phyloP scores from a whole-genome alignment of 1,140 invertebrate species.

The Penaeus indicus region DNA sequence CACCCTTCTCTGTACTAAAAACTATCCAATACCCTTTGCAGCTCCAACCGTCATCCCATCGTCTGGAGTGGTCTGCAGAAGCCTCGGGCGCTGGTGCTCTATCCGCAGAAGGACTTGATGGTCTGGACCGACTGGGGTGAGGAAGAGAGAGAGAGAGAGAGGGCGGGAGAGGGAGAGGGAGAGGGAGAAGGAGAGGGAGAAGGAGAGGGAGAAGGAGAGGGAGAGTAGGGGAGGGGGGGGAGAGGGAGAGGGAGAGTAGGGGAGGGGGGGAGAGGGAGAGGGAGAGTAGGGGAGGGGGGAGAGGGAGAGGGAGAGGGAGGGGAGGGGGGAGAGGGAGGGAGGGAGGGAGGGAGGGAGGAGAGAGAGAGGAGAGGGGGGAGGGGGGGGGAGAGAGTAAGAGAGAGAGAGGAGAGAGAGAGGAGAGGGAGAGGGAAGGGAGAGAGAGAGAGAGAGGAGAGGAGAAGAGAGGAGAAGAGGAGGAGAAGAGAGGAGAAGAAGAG shows the following conservation, averaged over 20 bases:
- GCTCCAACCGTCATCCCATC: constrained; percentile 75
- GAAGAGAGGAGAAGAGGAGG: too few relatives aligned
- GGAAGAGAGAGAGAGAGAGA: constrained; percentile 25
- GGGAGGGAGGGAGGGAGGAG: neutral
- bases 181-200: too few relatives aligned
- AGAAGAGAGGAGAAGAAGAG: too few relatives aligned
- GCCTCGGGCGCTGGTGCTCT: constrained; percentile 87
- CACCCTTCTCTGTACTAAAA: too few relatives aligned
- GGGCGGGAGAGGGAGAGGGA: too few relatives aligned
- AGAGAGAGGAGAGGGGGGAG: too few relatives aligned
- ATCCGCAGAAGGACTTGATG: constrained; percentile 86
- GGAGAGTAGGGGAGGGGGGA: too few relatives aligned
- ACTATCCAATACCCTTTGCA: neutral
- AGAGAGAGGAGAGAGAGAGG: neutral
- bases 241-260: too few relatives aligned
- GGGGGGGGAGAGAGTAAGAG: neutral
- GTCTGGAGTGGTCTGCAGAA: constrained; percentile 83
- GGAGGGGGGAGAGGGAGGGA: neutral
- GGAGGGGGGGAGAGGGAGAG: too few relatives aligned
- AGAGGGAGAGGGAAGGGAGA: neutral
- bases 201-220: too few relatives aligned
- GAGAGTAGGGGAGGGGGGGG: too few relatives aligned
- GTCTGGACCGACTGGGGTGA: constrained; percentile 95
- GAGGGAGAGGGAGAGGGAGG: too few relatives aligned
- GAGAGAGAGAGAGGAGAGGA: neutral